Evolutionary conservation across 1,140 invertebrate genomes (phyloP).

Genomic region (Alviniconcha marisindica): DNA sequence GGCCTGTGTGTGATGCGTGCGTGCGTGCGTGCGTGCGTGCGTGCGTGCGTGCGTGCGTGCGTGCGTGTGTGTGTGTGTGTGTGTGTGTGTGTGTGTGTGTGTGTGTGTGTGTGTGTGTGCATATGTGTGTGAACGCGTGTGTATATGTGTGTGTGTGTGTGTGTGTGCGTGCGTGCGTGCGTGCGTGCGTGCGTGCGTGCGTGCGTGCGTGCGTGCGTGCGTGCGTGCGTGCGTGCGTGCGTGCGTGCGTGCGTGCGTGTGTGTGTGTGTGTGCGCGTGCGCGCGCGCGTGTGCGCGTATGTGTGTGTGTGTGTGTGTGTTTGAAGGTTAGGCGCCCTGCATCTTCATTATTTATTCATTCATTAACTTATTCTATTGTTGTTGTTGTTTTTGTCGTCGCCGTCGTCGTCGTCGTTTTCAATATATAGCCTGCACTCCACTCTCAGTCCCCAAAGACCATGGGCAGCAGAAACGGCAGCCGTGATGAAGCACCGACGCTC

Average conservation of each 20-base stretch:
- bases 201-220: not conserved
- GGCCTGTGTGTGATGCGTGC: no score
- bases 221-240: not conserved
- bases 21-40: no score
- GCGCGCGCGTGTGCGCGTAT: not conserved
- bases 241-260: not conserved
- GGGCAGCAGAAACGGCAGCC: not conserved
- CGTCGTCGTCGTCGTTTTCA: no score
- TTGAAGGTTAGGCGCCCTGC: not conserved
- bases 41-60: no score
- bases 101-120: no score
- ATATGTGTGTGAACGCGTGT: no score
- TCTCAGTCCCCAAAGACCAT: not conserved
- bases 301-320: not conserved
- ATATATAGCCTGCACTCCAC: no score
- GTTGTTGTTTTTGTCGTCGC: no score
- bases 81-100: no score
- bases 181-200: not conserved
- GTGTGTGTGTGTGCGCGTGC: slow-evolving; percentile 23
- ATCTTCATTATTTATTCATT: not conserved
- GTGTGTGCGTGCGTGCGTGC: not conserved
- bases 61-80: no score
- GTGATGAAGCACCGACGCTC: not conserved
- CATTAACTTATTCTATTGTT: not conserved
- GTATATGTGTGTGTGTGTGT: not conserved